Evolutionary conservation across 2,113 vertebrate genomes (phyloP), one percentile per base, ranked within the genome.

Genomic region (Oryctolagus cuniculus): DNA sequence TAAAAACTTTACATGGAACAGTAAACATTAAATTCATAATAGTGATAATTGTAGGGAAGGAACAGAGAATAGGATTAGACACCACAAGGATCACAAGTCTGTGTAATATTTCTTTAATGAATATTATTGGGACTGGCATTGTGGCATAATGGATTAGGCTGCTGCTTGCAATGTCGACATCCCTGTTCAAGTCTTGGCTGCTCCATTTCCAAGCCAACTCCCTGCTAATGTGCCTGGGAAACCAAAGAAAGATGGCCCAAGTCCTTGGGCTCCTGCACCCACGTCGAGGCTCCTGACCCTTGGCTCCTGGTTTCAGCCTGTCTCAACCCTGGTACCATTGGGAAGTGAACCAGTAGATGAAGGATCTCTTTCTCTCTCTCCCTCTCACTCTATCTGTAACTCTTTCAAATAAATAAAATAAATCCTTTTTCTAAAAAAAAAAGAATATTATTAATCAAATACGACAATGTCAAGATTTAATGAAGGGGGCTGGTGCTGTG

Each of bases 1-100:
- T 84, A 92, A 92, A 93, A 89, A 55, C 72, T 83, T 88, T 90
- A 55, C 77, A 88, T 51, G 44, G 22, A 93, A 87, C 25, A 34
- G 63, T 89, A 82, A 89, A 95, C 81, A 90, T 34, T 44, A 94
- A 96, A 80, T 53, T 55, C 49, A 67, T 36, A 55, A 53, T 61
- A 84, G 24, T 93, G 85, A 67, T 85, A 80, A 64, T 34, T 44
- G 12, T 53, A 87, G 49, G 7, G 58, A 36, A 61, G 24, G n/a
- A 69, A 87, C 6, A 34, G 51, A 89, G 55, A 55, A 64, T 1
- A 77, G 6, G 2, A 51, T 24, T 80, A 70, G 24, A 73, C 38
- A 31, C 9, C n/a, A 58, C 55, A 36, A 58, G 29, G 61, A 87
- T 44, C 27, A 72, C 55, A 34, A 29, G 7, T 66, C 51, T 38